phyloP scores from a whole-genome alignment of 2,888 invertebrate genomes.

The Macrostomum cliftonense region DNA sequence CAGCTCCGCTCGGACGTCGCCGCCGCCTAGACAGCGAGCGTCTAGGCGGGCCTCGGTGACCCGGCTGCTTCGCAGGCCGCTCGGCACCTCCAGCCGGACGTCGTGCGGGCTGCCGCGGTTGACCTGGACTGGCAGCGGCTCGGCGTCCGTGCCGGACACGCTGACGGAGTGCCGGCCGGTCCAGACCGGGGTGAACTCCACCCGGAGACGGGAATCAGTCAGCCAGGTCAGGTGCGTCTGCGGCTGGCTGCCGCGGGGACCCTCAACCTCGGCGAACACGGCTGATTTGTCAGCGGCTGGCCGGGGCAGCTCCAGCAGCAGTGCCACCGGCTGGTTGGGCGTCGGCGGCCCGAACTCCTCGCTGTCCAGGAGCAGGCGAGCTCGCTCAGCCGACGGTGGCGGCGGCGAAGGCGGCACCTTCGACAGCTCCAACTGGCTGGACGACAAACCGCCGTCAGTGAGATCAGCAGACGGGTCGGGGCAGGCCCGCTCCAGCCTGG shows the following conservation, averaged over 20 bases:
- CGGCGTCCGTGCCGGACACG: neutral
- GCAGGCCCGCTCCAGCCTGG: constrained; percentile 70
- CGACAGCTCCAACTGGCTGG: neutral
- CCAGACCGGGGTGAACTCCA: neutral
- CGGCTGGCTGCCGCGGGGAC: neutral
- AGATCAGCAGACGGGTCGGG: constrained; percentile 36
- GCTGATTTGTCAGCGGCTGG: neutral
- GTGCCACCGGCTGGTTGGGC: neutral
- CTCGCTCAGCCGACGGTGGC: neutral
- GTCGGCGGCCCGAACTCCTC: constrained; percentile 1
- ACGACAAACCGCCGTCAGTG: neutral
- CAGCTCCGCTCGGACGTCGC: constrained; percentile 70
- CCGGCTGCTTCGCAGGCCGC: constrained; percentile 50
- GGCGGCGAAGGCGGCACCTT: neutral
- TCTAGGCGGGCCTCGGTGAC: constrained; percentile 46
- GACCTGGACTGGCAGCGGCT: constrained; percentile 14
- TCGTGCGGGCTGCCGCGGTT: constrained; percentile 52
- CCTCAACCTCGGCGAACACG: neutral
- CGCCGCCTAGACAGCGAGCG: constrained; percentile 58
- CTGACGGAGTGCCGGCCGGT: constrained; percentile 1
- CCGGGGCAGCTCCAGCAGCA: neutral
- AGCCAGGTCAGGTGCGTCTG: neutral
- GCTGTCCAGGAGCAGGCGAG: neutral
- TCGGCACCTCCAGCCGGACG: constrained; percentile 56
- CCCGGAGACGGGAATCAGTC: neutral